Base-by-base conservation (phyloP, 2,888 invertebrate species). In the Phyto melanocephala region DNA sequence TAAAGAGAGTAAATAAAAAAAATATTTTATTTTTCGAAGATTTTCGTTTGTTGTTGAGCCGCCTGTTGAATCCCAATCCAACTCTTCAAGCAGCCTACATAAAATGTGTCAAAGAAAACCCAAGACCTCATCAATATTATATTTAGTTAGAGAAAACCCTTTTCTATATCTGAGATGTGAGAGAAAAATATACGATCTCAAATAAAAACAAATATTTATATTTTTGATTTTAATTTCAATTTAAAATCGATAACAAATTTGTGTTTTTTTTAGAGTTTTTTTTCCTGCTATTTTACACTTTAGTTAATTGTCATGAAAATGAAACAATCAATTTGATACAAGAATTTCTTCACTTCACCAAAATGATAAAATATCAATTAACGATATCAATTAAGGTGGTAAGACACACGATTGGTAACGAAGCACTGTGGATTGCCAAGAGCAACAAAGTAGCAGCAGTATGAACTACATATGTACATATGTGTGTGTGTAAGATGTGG, bases 271-370 rank as follows among this genome's bases (percentile, higher is more conserved):
- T 20, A 20, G 3, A 0, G 17, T 37, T 40, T 13, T 33, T n/a
- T 6, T 37, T 28, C 33, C 11, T 35, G n/a, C 45, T 70, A 10
- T 58, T 35, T 50, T 35, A 2, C 20, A 35, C 45, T 60, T 60
- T 20, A 52, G 42, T 77, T 62, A 86, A 86, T 87, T 87, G 86
- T 86, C 86, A 85, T 85, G 85, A 85, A 86, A 87, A 86, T 86
- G 84, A 85, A 86, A 85, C 86, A 87, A 87, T 87, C 87, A 87
- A 86, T 86, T 87, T 86, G 67, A 84, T 86, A 87, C 86, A 87
- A 87, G 87, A 86, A 87, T 86, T 87, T 87, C 86, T 85, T 87
- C 87, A 87, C 87, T 87, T 87, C 83, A 85, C 84, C 81, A 7
- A 60, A 72, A 85, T 86, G 87, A 87, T 87, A 87, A 87, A 87